Conservation (phyloP, 1,140 invertebrate genomes). For the Drosophila tani region DNA sequence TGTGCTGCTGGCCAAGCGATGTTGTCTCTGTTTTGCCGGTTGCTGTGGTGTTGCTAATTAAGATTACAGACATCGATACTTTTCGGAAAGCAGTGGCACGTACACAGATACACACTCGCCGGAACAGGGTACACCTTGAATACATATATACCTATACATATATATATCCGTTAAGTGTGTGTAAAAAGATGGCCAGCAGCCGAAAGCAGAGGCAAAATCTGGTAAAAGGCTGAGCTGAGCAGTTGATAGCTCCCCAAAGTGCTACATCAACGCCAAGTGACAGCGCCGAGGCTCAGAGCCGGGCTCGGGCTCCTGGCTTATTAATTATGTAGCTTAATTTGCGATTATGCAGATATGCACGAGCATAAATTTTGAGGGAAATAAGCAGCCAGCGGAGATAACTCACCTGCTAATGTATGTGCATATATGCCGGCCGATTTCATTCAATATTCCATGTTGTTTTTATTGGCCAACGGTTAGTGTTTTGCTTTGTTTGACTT, state of each 20-base stretch:
- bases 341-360: conserved; percentile 79
- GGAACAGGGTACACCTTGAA: conserved; percentile 15
- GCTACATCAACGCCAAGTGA: conserved; percentile 74
- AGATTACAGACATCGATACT: conserved; percentile 82
- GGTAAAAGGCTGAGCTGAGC: conserved; percentile 20
- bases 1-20: conserved; percentile 11
- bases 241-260: conserved; percentile 63
- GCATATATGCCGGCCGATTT: conserved; percentile 66
- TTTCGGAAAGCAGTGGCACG: conserved; percentile 76
- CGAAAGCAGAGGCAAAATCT: conserved; percentile 28
- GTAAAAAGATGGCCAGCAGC: conserved; percentile 44
- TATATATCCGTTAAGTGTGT: conserved; percentile 12
- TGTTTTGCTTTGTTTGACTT: conserved; percentile 33
- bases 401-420: conserved; percentile 79
- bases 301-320: conserved; percentile 58
- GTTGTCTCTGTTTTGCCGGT: conserved; percentile 44
- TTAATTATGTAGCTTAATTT: conserved; percentile 82
- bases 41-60: conserved; percentile 79
- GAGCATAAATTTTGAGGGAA: conserved; percentile 74
- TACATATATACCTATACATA: conserved; percentile 10
- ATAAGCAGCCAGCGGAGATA: conserved; percentile 58
- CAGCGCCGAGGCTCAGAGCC: conserved; percentile 35
- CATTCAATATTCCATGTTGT: conserved; percentile 78
- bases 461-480: conserved; percentile 34
- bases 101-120: conserved; percentile 38